A percentile compares a stretch with the other conserved stretches of the same genome.
These are phyloP conservation scores for Argopecten irradians DNA, from an alignment of 1,140 invertebrate genomes.

Conservation along the genomic window DNA sequence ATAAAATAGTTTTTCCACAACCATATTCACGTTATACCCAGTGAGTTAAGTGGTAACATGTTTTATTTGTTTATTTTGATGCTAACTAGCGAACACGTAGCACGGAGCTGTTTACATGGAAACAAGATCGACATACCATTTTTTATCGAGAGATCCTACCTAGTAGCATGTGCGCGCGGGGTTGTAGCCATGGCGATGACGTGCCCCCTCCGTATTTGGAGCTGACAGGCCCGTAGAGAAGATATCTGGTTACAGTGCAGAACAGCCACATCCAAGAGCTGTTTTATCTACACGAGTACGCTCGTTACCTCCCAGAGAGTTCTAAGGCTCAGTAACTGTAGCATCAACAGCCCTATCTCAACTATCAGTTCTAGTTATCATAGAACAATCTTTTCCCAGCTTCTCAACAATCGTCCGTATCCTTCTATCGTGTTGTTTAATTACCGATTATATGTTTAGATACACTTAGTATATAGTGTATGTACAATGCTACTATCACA, in stretches of 20 bases:
- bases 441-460: neutral
- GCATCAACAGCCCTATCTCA: neutral
- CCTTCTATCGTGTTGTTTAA: neutral
- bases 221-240: neutral
- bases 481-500: too few relatives aligned
- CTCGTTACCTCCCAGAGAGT: neutral
- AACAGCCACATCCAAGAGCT: neutral
- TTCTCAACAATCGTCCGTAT: neutral
- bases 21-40: too few relatives aligned
- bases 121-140: neutral
- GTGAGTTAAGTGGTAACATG: too few relatives aligned
- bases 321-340: neutral
- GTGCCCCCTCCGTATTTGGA: neutral
- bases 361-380: neutral
- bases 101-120: neutral
- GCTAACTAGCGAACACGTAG: neutral
- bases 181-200: neutral
- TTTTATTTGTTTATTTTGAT: neutral
- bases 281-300: neutral
- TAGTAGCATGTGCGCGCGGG: neutral
- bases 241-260: neutral
- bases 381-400: neutral
- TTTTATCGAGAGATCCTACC: neutral
- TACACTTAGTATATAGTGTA: too few relatives aligned
- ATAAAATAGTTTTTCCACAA: too few relatives aligned